Base-by-base conservation (phyloP, 2,797 vertebrate species). In the Scolopax rusticola region DNA sequence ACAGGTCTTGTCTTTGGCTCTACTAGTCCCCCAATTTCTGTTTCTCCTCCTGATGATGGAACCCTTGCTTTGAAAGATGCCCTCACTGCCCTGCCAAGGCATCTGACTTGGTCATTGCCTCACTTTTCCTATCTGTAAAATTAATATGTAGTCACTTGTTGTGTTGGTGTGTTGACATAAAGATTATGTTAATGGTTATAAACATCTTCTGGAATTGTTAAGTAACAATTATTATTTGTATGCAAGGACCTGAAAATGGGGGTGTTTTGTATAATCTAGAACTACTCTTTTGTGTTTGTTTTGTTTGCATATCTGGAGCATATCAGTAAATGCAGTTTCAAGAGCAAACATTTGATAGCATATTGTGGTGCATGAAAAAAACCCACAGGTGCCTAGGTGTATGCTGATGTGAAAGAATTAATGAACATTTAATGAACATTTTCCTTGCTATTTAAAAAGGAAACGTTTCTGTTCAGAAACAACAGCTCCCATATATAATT, bases 391-490 rank as follows among this genome's bases (percentile, higher is more conserved):
- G 89, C 11, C 23, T 40, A 89, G 77, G 81, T 93, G 81, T 51
- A 95, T 90, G 81, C 89, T 88, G 76, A 97, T 94, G 93, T 96
- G 95, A 97, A 96, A 87, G 87, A 90, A 94, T 92, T 97, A 95
- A 97, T 95, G 85, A 97, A 96, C 85, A 92, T 95, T 96, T 43
- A 43, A 43, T 43, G 41, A 43, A 43, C 41, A 43, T 43, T 43
- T 43, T 43, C 16, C 41, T 43, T 43, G 17, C 8, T 43, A 43
- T 43, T 43, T 43, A 43, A 43, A 43, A 93, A 64, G 83, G 64
- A 70, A 95, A 95, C 71, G 67, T 96, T 97, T 96, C 87, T 54
- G 61, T 53, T 79, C 12, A 82, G 67, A 91, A 95, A 94, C 32
- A 74, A 20, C 20, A 30, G 84, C 87, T 87, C 76, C 21, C 47